Evolutionary conservation across 2,888 invertebrate genomes (phyloP).

Genomic region (Polia nebulosa): DNA sequence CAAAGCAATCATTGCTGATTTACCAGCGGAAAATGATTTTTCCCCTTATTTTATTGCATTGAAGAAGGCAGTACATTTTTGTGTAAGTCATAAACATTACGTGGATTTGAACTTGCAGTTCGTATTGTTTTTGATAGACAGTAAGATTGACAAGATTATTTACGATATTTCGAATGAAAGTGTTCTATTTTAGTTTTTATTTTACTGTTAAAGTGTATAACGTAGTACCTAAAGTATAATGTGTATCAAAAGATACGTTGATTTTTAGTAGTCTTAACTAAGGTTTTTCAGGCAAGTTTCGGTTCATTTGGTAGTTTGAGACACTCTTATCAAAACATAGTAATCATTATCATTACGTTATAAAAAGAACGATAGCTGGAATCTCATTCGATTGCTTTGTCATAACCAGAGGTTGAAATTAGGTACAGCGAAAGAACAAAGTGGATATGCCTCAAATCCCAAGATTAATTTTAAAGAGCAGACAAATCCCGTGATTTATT

Average conservation of each 20-base stretch:
- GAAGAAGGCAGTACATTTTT: constrained; percentile 70
- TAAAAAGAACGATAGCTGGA: background rate
- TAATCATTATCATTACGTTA: background rate
- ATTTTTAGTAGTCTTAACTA: background rate
- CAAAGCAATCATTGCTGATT: constrained; percentile 40
- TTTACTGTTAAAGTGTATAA: background rate
- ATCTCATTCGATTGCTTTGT: background rate
- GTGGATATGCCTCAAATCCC: too few relatives aligned
- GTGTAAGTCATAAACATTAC: constrained; percentile 61
- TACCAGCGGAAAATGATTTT: constrained; percentile 72
- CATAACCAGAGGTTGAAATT: too few relatives aligned
- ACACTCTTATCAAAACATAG: background rate
- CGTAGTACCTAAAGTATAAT: background rate
- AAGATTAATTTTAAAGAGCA: too few relatives aligned
- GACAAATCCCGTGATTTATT: too few relatives aligned
- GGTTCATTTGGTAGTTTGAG: background rate
- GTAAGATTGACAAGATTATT: constrained; percentile 67
- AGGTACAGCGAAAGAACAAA: too few relatives aligned
- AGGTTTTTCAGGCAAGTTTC: background rate
- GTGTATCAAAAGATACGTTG: background rate
- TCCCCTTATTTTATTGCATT: constrained; percentile 69
- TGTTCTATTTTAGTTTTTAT: background rate
- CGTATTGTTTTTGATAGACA: constrained; percentile 78
- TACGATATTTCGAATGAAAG: background rate
- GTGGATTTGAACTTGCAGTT: constrained; percentile 76